Evolutionary conservation across 2,113 vertebrate genomes (phyloP).

Genomic region (Misgurnus anguillicaudatus): DNA sequence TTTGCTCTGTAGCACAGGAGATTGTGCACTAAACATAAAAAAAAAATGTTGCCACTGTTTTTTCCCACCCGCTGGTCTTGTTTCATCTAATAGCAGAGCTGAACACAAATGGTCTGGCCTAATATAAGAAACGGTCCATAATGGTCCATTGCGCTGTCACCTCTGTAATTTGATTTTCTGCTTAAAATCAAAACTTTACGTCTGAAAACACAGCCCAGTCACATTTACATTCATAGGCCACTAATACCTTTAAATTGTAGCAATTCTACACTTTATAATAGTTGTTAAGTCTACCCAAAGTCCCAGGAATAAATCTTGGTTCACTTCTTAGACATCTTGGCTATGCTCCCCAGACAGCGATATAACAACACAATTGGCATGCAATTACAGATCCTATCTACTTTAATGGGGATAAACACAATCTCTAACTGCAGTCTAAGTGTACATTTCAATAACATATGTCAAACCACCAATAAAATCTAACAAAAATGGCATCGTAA

Average conservation of each 20-base stretch:
- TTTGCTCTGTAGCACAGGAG: conserved; percentile 67
- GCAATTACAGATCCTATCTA: not conserved
- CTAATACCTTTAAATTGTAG: too few relatives aligned
- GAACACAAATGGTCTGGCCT: not conserved
- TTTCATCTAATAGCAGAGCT: not conserved
- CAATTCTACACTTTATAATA: too few relatives aligned
- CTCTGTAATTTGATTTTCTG: not conserved
- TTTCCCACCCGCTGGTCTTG: conserved; percentile 7
- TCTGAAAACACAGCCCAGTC: not conserved
- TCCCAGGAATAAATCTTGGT: too few relatives aligned
- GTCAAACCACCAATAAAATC: too few relatives aligned
- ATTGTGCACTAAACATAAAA: conserved; percentile 53
- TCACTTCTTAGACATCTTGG: too few relatives aligned
- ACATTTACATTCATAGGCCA: not conserved
- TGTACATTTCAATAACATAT: too few relatives aligned
- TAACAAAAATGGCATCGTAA: too few relatives aligned
- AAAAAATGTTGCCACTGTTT: conserved; percentile 43
- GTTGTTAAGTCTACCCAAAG: too few relatives aligned
- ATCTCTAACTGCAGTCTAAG: not conserved
- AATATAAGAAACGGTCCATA: conserved; percentile 3
- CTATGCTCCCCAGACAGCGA: too few relatives aligned
- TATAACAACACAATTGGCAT: too few relatives aligned
- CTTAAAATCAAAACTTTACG: not conserved
- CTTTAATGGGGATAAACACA: not conserved
- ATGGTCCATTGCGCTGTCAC: not conserved